phyloP scores from a whole-genome alignment of 2,888 invertebrate genomes.

The Venusia cambrica region DNA sequence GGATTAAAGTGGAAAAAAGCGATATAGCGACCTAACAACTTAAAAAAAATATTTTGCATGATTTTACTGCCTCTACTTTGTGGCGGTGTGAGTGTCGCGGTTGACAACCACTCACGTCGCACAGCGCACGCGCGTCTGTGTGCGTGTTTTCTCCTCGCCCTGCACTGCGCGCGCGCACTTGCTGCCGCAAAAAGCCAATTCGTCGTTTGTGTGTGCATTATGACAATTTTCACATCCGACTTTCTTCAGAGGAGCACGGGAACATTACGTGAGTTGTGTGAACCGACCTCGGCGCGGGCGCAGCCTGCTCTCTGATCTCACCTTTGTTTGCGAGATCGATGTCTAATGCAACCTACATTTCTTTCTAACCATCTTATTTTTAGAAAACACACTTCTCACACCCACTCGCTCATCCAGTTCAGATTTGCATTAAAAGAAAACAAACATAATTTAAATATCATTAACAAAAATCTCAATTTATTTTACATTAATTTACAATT shows the following conservation, averaged over 20 bases:
- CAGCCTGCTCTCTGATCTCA: constrained; percentile 58
- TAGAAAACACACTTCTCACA: constrained; percentile 34
- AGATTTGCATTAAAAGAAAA: constrained; percentile 22
- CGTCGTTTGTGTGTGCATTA: constrained; percentile 62
- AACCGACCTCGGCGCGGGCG: constrained; percentile 39
- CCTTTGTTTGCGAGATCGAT: constrained; percentile 63
- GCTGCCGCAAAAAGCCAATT: constrained; percentile 61
- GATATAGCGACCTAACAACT: no score
- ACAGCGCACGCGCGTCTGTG: constrained; percentile 32
- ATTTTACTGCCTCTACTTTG: constrained; percentile 34
- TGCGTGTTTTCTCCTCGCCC: constrained; percentile 51
- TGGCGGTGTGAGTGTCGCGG: constrained; percentile 35
- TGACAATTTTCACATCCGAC: constrained; percentile 79
- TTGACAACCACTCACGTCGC: constrained; percentile 39
- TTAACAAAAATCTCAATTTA: constrained; percentile 79
- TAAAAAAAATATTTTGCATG: no score
- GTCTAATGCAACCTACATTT: constrained; percentile 46
- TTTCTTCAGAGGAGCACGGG: constrained; percentile 61
- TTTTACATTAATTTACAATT: constrained; percentile 79
- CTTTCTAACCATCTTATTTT: constrained; percentile 30
- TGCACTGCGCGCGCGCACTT: constrained; percentile 34
- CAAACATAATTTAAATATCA: constrained; percentile 40
- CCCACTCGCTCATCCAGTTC: constrained; percentile 11
- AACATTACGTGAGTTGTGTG: constrained; percentile 48
- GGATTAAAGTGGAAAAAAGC: no score